These are phyloP conservation scores for Eucera pruinosa DNA, from an alignment of 2,888 invertebrate species.

Conservation along the genomic window DNA sequence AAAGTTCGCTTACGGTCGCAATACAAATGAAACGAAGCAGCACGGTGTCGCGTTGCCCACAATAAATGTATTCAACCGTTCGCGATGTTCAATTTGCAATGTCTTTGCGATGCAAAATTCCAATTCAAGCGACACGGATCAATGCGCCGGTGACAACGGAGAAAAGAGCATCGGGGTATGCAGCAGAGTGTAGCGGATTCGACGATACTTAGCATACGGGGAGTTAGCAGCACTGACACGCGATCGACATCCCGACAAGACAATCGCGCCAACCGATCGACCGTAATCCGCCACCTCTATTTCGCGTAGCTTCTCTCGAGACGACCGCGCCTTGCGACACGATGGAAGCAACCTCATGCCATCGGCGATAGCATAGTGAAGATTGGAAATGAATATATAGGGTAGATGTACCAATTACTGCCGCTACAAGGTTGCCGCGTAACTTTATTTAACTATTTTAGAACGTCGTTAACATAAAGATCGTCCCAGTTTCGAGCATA, in stretches of 20 bases:
- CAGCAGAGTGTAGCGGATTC: not conserved
- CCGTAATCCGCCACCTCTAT: constrained; percentile 52
- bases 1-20: too few relatives aligned
- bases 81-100: not conserved
- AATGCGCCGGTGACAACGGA: constrained; percentile 37
- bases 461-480: too few relatives aligned
- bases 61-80: not conserved
- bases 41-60: too few relatives aligned
- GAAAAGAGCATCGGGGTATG: constrained; percentile 14
- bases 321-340: constrained; percentile 41
- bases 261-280: constrained; percentile 57
- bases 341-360: constrained; percentile 7
- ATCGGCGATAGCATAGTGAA: too few relatives aligned
- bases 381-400: too few relatives aligned
- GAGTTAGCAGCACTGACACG: constrained; percentile 44
- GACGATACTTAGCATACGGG: constrained; percentile 39
- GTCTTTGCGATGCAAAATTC: constrained; percentile 13
- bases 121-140: constrained; percentile 35
- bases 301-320: constrained; percentile 9
- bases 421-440: too few relatives aligned
- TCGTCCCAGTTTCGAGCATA: too few relatives aligned
- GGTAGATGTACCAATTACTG: too few relatives aligned
- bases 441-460: too few relatives aligned
- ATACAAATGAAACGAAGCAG: too few relatives aligned
- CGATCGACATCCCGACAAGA: constrained; percentile 68